Base-by-base conservation (phyloP, 2,113 vertebrate genomes). In the Nothoprocta pentlandii region DNA sequence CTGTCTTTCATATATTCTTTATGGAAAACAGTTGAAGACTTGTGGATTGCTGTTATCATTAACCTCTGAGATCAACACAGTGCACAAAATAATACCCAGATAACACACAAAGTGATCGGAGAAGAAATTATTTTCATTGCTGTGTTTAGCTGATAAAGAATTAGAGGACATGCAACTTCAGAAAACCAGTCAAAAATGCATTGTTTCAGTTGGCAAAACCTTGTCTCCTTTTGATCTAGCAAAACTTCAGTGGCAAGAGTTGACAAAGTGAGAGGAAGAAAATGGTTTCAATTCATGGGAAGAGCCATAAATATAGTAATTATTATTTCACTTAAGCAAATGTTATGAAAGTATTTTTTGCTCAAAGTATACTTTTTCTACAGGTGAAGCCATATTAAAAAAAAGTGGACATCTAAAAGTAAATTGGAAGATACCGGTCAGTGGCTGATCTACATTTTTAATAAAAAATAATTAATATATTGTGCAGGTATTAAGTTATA, bases 401-500 rank as follows among this genome's bases (percentile, higher is more conserved):
- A 49, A 49, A 49, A 49, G 16, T 7, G 26, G 56, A 80, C 3
- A 12, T 85, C 41, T 68, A 14, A 89, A 90, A 68, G 39, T 89
- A 39, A 82, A 1, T 15, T 94, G 63, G 53, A 53, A 46, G 10
- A 41, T 77, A 32, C 66, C 85, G 62, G 7, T 82, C 16, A 21
- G 16, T 92, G 96, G 69, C 88, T 80, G 93, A 75, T 94, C 80
- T 79, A 83, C 61, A 30, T 51, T 51, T 28, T 47, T 85, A 1
- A 4, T 88, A n/a, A 89, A 83, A 85, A 77, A 42, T 78, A 14
- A 46, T 80, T 84, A 58, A 83, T 92, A 22, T 77, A 75, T 76
- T 77, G 3, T 93, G 92, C 62, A 94, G 22, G 44, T 82, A 84
- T 95, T 47, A 56, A 58, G 26, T 80, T 93, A 20, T 88, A 92